Percentiles rank a stretch among this genome's conserved stretches.
Conservation (phyloP, 2,888 invertebrate genomes). For the Sphecodes monilicornis region DNA sequence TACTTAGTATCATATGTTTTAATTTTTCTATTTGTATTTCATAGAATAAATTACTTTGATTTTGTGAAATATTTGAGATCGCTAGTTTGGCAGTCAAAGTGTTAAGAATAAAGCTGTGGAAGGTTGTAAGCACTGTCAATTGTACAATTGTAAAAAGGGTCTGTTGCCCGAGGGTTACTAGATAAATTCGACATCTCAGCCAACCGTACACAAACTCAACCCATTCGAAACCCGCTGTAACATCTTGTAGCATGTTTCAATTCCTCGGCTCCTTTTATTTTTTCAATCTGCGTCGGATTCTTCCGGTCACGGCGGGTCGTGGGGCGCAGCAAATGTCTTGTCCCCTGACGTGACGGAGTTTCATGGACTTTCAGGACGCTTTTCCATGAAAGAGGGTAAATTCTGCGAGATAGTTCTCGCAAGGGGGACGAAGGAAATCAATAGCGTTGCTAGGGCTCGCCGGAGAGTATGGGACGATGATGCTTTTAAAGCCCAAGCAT, state of each 20-base stretch:
- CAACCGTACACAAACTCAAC: background rate
- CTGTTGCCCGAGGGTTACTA: background rate
- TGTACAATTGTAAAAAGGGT: background rate
- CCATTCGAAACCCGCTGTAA: background rate
- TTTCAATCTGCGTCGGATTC: conserved; percentile 11
- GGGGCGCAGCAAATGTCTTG: conserved; percentile 45
- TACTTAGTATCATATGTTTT: no score
- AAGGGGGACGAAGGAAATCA: conserved; percentile 83
- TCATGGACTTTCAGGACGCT: conserved; percentile 69
- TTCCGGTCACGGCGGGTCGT: background rate
- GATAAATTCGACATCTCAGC: background rate
- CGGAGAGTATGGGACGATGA: conserved; percentile 77
- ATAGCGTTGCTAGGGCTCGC: conserved; percentile 84
- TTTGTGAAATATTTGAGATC: no score
- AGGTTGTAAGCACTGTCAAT: background rate
- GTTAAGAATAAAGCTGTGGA: background rate
- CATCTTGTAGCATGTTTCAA: background rate
- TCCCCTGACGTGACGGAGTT: conserved; percentile 53
- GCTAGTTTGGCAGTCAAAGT: no score
- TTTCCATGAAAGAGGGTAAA: conserved; percentile 79
- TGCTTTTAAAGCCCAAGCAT: conserved; percentile 75
- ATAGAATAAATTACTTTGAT: no score
- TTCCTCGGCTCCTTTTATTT: background rate
- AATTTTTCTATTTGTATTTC: no score
- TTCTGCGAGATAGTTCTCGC: conserved; percentile 79